These are phyloP conservation scores for Tetranychus urticae DNA, from an alignment of 1,140 invertebrate genomes.

Conservation along the genomic window DNA sequence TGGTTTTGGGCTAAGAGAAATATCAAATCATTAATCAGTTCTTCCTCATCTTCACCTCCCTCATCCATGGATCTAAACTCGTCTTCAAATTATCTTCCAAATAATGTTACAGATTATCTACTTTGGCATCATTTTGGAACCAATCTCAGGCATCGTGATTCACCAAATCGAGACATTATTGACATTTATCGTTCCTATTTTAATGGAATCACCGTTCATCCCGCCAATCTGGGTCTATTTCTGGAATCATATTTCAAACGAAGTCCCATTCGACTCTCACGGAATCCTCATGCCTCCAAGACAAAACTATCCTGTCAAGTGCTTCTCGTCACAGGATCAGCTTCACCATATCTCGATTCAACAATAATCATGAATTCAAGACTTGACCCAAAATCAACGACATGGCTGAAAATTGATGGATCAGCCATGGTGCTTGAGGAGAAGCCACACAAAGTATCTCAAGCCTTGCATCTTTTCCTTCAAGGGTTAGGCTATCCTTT, in stretches of 20 bases:
- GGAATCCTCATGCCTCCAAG: conserved; percentile 15
- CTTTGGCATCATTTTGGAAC: conserved; percentile 99
- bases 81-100: background rate
- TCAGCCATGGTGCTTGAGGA: conserved; percentile 96
- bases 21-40: background rate
- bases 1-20: conserved; percentile 98
- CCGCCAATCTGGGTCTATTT: conserved; percentile 73
- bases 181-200: conserved; percentile 84
- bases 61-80: conserved; percentile 7
- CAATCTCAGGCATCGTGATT: conserved; percentile 39
- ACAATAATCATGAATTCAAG: conserved; percentile 74
- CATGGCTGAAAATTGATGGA: conserved; percentile 96
- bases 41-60: background rate
- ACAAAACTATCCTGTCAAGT: conserved; percentile 40
- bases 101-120: conserved; percentile 52
- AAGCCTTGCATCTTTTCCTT: conserved; percentile 86
- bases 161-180: conserved; percentile 44
- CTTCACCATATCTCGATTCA: conserved; percentile 62
- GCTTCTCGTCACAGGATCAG: conserved; percentile 53
- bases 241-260: conserved; percentile 65
- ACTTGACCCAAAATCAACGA: conserved; percentile 78
- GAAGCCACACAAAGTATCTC: conserved; percentile 83
- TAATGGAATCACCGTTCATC: conserved; percentile 49
- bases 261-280: background rate
- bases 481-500: conserved; percentile 79